A percentile compares a stretch with the other conserved stretches of the same genome.
Conservation (phyloP, 2,888 invertebrate genomes). For the Craniophora ligustri region DNA sequence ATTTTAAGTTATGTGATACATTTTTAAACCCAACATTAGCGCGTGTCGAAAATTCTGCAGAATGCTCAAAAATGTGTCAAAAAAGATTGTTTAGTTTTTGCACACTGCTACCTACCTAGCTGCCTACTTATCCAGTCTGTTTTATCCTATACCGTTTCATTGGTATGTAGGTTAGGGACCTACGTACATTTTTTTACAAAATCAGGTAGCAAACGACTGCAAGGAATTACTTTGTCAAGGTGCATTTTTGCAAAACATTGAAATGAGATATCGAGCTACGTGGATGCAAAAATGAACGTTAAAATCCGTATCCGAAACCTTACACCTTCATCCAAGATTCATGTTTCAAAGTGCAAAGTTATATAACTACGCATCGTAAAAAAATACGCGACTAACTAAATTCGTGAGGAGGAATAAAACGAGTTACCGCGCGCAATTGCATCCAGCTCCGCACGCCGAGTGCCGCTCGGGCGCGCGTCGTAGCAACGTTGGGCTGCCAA, state of each 20-base stretch:
- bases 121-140: no score
- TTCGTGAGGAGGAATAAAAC: conserved; percentile 2
- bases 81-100: no score
- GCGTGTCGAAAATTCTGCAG: no score
- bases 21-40: no score
- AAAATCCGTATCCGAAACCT: conserved; percentile 20
- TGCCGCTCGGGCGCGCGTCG: conserved; percentile 22
- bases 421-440: conserved; percentile 10
- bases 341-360: conserved; percentile 22
- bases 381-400: conserved; percentile 44
- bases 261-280: neutral
- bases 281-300: conserved; percentile 12
- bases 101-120: no score
- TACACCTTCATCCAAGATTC: conserved; percentile 6
- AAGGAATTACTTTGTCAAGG: neutral
- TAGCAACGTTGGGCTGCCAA: conserved; percentile 49
- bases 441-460: conserved; percentile 21
- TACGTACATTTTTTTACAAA: no score
- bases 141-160: no score
- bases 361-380: conserved; percentile 46
- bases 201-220: neutral
- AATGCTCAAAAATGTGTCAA: no score
- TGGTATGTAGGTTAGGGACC: no score
- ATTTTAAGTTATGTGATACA: no score
- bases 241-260: neutral